phyloP scores from a whole-genome alignment of 1,140 invertebrate genomes.

The Trinorchestia longiramus region DNA sequence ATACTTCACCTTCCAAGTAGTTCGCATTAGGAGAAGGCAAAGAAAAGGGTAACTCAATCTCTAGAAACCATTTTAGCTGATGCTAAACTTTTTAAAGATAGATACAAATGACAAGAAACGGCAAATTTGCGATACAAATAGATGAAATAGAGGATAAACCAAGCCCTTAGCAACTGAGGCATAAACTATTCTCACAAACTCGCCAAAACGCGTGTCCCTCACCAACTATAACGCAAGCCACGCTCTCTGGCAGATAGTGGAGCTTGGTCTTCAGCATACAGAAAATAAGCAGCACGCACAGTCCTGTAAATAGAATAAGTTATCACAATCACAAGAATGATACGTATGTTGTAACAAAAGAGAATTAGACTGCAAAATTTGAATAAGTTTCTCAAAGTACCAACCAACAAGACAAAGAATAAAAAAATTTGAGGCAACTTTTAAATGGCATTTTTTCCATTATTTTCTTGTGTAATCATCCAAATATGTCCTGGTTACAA shows the following conservation, averaged over 20 bases:
- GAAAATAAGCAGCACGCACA: conserved; percentile 95
- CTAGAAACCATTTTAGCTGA: neutral
- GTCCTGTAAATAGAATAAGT: conserved; percentile 71
- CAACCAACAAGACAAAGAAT: neutral
- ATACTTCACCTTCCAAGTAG: neutral
- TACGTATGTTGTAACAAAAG: neutral
- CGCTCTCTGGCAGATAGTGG: conserved; percentile 95
- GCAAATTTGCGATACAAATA: too few species aligned
- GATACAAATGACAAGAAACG: too few species aligned
- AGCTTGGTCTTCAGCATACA: conserved; percentile 95
- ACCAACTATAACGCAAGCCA: conserved; percentile 94
- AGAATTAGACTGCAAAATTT: neutral
- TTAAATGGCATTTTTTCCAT: neutral
- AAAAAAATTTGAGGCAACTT: neutral
- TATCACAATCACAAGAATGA: neutral
- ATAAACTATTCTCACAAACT: neutral
- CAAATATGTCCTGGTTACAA: neutral
- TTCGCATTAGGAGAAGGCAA: neutral
- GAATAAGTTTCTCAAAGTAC: neutral
- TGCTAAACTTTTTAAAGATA: neutral
- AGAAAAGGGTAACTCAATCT: neutral
- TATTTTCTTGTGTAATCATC: neutral
- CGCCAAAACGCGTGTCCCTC: conserved; percentile 60
- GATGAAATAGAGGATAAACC: too few species aligned
- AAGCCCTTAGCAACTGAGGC: too few species aligned